Evolutionary conservation across 2,888 invertebrate genomes (phyloP), one percentile per base, ranked within the genome.

Genomic region (Anoplius nigerrimus): DNA sequence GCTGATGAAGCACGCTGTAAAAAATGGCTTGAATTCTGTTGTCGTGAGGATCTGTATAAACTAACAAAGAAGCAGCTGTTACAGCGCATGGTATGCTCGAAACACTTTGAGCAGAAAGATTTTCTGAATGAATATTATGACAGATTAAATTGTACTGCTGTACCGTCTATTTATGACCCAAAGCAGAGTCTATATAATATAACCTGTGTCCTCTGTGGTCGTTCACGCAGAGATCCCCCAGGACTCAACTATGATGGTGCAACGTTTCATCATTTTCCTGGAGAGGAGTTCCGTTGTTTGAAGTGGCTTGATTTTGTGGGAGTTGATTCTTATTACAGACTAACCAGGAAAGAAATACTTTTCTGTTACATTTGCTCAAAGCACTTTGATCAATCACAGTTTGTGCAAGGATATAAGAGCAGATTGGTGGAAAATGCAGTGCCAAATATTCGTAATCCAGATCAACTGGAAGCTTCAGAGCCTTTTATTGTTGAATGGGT

Each of bases 221-320:
- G 82, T 57, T 80, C 69, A 34, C 81, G 88, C 13, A 81, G 74
- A 62, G 85, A 88, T 76, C 87, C 88, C 27, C 84, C 87, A 0
- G 71, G 24, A 18, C 27, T 69, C 0, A 79, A 84, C 71, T 86
- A 85, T 57, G 87, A 88, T 66, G 88, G 85, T 3, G 82, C 82
- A 20, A 88, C 88, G 0, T 89, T 88, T 68, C 88, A 89, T 64
- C 88, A 89, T 69, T 89, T 89, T 71, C 88, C 88, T 15, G 88
- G 88, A 0, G 88, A 89, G 66, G 88, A 89, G 69, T 89, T 89
- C 61, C 82, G 88, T 2, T 89, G 88, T 46, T 71, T 89, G 0
- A 84, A 88, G 53, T 89, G 88, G 88, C 67, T 89, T 2, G 88
- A 89, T 66, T 89, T 89, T 66, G 88, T 88, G 8, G 88, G 88